phyloP scores from a whole-genome alignment of 2,888 invertebrate species.

The Phalangium opilio region DNA sequence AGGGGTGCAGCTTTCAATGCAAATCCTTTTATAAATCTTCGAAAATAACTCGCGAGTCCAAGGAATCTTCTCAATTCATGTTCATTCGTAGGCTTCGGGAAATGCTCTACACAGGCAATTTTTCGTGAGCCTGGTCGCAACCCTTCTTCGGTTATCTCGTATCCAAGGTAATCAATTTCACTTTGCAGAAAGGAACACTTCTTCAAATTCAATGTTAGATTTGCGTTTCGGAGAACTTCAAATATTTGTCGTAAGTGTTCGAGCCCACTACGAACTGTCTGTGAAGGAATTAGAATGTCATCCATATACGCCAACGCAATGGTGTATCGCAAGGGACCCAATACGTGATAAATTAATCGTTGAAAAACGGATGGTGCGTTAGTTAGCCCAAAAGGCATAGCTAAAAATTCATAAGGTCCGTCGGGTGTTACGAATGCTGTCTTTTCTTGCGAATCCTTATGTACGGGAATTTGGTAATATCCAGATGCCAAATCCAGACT shows the following conservation, averaged over 20 bases:
- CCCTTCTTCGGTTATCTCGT: background rate
- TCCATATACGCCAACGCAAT: background rate
- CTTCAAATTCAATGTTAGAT: background rate
- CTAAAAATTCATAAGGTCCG: background rate
- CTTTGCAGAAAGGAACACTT: background rate
- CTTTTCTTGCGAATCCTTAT: background rate
- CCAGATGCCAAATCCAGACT: constrained; percentile 5
- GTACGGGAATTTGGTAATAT: constrained; percentile 2
- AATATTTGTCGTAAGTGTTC: background rate
- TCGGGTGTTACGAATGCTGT: constrained; percentile 2
- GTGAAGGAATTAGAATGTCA: background rate
- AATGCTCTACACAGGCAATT: background rate
- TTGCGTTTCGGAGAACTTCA: background rate
- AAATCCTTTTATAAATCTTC: background rate
- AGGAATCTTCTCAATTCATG: background rate
- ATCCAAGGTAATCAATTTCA: background rate
- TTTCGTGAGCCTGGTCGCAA: background rate
- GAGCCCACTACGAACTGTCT: background rate
- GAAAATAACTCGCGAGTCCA: background rate
- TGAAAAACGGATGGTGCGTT: background rate
- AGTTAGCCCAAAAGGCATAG: constrained; percentile 2
- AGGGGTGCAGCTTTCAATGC: background rate
- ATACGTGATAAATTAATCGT: background rate
- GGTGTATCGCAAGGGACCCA: background rate
- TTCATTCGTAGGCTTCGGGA: background rate